Evolutionary conservation across 2,888 invertebrate species (phyloP), one percentile per base, ranked within the genome.

Genomic region (Vandiemenella viatica): DNA sequence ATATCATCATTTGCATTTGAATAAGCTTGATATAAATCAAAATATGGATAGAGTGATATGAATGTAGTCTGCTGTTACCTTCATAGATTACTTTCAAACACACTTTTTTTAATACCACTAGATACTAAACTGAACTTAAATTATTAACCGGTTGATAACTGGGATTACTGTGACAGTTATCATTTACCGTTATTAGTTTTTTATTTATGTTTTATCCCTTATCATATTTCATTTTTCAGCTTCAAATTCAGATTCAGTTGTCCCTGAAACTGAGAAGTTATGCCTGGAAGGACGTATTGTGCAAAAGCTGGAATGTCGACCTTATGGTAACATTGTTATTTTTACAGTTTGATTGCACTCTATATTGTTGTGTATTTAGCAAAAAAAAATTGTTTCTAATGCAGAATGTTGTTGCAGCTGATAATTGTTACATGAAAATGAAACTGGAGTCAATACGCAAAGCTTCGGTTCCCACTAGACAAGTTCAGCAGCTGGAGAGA

Each of bases 281-380:
- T 80, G 77, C 53, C 82, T 96, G 78, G 92, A 93, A 68, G 96
- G 96, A 0, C 80, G 87, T 63, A 93, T 96, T 59, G 90, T 91
- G n/a, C 93, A 95, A 64, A 88, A 92, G 64, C 71, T 95, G 23
- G 96, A 97, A 68, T 96, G 95, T 64, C 76, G 87, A 42, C 93
- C 93, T 1, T 81, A 83, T 62, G 87, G 64, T 59, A 56, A 46
- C 20, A 17, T 15, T 19, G 8, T 32, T 45, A 20, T 37, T 18
- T 23, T 8, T 16, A 17, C 3, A 23, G 18, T 21, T 23, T 15
- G 6, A 23, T 19, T n/a, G 3, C 3, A 21, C 16, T 26, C 23
- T 6, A 5, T 44, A 16, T 15, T 42, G 1, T 18, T 3, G 1
- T 5, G 7, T 10, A 13, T 10, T 42, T 13, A 18, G 13, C 19